Evolutionary conservation across 2,888 invertebrate species (phyloP).

Genomic region (Napeogenes inachia): DNA sequence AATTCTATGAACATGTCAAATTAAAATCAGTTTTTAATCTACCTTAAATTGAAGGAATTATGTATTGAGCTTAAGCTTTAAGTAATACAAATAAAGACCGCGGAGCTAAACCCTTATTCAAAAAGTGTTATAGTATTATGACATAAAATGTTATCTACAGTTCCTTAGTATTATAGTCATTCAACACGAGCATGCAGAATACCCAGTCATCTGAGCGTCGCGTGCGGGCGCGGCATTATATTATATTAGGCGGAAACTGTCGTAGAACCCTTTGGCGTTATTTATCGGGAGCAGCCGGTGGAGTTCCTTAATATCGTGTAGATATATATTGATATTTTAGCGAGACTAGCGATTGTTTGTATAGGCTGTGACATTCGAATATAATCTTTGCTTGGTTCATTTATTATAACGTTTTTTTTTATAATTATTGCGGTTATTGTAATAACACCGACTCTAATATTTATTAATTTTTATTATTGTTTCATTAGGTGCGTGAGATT

Average conservation of each 20-base stretch:
- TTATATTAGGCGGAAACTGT: slow-evolving; percentile 29
- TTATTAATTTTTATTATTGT: too few relatives aligned
- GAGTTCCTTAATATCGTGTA: slow-evolving; percentile 32
- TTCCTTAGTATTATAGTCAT: slow-evolving; percentile 22
- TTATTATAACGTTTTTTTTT: too few relatives aligned
- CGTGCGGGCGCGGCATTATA: slow-evolving; percentile 65
- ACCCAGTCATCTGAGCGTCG: slow-evolving; percentile 49
- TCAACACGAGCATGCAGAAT: slow-evolving; percentile 43
- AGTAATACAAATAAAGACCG: not conserved
- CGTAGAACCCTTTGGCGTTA: slow-evolving; percentile 65
- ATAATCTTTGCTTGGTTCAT: not conserved
- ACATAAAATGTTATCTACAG: slow-evolving; percentile 26
- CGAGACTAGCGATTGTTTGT: not conserved
- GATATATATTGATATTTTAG: slow-evolving; percentile 7
- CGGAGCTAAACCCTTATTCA: slow-evolving; percentile 8
- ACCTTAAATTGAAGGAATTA: too few relatives aligned
- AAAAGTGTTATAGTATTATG: slow-evolving; percentile 23
- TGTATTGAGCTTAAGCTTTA: not conserved
- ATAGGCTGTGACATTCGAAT: slow-evolving; percentile 2
- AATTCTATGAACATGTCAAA: too few relatives aligned
- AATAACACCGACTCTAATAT: too few relatives aligned
- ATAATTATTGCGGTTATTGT: too few relatives aligned
- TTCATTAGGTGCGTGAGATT: too few relatives aligned
- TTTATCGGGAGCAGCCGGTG: slow-evolving; percentile 59
- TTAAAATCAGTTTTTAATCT: too few relatives aligned